Conservation (phyloP, 2,797 vertebrate genomes). For the Cirrhinus molitorella region DNA sequence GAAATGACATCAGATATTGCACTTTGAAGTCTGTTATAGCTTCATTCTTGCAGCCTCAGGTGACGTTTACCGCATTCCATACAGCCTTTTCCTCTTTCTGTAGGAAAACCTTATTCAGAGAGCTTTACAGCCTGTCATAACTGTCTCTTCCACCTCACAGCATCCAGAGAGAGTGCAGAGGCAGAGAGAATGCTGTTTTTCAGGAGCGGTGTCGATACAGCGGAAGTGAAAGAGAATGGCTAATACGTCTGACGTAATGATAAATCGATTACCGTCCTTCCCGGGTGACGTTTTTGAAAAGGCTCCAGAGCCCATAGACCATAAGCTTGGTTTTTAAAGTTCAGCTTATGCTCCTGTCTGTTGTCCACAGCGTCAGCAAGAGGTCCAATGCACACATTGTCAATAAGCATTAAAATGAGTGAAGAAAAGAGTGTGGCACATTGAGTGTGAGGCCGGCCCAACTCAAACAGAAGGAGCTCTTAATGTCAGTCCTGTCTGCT, state of each 20-base stretch:
- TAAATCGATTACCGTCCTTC: slow-evolving; percentile 70
- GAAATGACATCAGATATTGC: neutral
- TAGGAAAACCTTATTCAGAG: slow-evolving; percentile 17
- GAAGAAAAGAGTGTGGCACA: slow-evolving; percentile 5
- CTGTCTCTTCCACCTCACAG: slow-evolving; percentile 12
- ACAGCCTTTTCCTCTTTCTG: neutral
- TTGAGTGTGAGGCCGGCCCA: neutral
- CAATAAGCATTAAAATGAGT: slow-evolving; percentile 36
- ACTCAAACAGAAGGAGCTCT: slow-evolving; percentile 24
- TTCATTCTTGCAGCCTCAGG: slow-evolving; percentile 6
- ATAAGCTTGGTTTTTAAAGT: slow-evolving; percentile 25
- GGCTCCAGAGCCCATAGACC: slow-evolving; percentile 24
- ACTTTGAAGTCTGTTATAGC: neutral
- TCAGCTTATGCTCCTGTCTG: slow-evolving; percentile 8
- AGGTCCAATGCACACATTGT: neutral
- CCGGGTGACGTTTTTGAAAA: slow-evolving; percentile 57
- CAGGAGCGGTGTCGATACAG: slow-evolving; percentile 39
- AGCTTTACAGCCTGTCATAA: slow-evolving; percentile 41
- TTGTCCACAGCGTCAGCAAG: slow-evolving; percentile 7
- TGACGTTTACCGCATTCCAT: slow-evolving; percentile 13
- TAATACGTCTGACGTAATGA: slow-evolving; percentile 71
- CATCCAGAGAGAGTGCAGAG: slow-evolving; percentile 13
- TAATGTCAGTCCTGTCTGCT: slow-evolving; percentile 7
- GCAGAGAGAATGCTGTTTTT: slow-evolving; percentile 18
- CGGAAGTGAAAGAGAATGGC: slow-evolving; percentile 62